phyloP scores from a whole-genome alignment of 2,113 vertebrate genomes.

The Eidolon helvum region DNA sequence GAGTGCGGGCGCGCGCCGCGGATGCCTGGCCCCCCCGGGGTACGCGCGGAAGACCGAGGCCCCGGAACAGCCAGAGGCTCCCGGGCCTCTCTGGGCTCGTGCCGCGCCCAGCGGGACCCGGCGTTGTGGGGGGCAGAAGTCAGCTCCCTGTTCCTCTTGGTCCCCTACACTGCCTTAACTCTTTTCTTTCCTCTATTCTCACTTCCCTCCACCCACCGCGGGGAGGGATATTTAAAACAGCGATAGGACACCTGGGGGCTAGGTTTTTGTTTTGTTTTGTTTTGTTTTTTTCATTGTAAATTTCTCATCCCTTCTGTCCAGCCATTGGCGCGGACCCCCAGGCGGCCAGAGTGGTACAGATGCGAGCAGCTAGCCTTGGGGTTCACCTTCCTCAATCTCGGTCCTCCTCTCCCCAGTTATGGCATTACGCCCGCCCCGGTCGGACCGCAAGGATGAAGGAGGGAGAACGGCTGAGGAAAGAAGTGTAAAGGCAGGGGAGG shows the following conservation, averaged over 20 bases:
- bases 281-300: neutral
- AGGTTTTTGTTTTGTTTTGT: neutral
- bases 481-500: neutral
- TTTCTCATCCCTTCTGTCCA: neutral
- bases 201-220: neutral
- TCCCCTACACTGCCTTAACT: neutral
- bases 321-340: neutral
- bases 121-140: neutral
- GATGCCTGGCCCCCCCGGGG: neutral
- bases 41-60: neutral
- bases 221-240: neutral
- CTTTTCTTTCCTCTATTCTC: neutral
- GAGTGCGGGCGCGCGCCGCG: conserved; percentile 80
- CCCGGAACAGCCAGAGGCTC: neutral
- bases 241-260: neutral
- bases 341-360: neutral
- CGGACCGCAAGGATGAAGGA: neutral
- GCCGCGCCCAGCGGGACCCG: neutral
- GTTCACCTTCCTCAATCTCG: neutral
- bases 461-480: neutral
- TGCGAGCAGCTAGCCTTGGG: neutral
- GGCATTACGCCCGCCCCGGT: neutral
- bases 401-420: neutral
- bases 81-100: neutral
- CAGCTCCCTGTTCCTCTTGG: neutral